A percentile compares a stretch with the other conserved stretches of the same genome.
Evolutionary conservation across 2,113 vertebrate species (phyloP).

Genomic region (Perca flavescens): DNA sequence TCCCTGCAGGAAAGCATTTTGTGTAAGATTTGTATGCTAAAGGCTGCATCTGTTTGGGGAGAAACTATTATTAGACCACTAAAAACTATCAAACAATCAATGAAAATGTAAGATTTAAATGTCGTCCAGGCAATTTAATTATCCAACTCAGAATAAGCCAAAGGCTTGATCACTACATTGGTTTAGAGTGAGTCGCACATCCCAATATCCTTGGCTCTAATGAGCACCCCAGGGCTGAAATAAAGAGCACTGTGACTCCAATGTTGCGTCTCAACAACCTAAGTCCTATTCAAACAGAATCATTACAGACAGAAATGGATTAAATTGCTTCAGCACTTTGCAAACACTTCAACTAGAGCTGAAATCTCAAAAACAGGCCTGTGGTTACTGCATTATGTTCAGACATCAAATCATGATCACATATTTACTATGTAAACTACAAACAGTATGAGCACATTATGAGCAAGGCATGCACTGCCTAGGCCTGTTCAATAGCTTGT

Average conservation of each 20-base stretch:
- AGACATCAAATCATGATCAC: slow-evolving; percentile 4
- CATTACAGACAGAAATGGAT: slow-evolving; percentile 58
- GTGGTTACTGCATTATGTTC: slow-evolving; percentile 10
- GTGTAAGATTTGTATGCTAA: slow-evolving; percentile 4
- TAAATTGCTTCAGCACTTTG: slow-evolving; percentile 45
- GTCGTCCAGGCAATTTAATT: slow-evolving; percentile 58
- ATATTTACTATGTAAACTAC: slow-evolving; percentile 32
- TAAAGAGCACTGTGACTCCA: slow-evolving; percentile 56
- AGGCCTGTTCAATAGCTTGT: not conserved
- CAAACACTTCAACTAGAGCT: slow-evolving; percentile 23
- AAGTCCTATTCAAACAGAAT: slow-evolving; percentile 63
- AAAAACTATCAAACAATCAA: slow-evolving; percentile 42
- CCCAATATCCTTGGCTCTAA: slow-evolving; percentile 64
- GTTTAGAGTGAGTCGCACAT: slow-evolving; percentile 52
- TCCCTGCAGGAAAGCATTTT: slow-evolving; percentile 20
- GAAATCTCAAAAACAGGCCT: slow-evolving; percentile 28
- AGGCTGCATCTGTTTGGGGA: slow-evolving; percentile 10
- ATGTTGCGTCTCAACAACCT: slow-evolving; percentile 52
- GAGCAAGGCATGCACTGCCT: not conserved
- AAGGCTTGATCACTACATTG: slow-evolving; percentile 63
- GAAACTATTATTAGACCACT: not conserved
- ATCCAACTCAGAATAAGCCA: slow-evolving; percentile 54
- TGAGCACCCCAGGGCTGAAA: slow-evolving; percentile 65
- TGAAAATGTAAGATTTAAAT: slow-evolving; percentile 46
- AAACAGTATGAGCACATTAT: slow-evolving; percentile 25